Base-by-base conservation (phyloP, 2,888 invertebrate genomes). In the Folsomia candida region DNA sequence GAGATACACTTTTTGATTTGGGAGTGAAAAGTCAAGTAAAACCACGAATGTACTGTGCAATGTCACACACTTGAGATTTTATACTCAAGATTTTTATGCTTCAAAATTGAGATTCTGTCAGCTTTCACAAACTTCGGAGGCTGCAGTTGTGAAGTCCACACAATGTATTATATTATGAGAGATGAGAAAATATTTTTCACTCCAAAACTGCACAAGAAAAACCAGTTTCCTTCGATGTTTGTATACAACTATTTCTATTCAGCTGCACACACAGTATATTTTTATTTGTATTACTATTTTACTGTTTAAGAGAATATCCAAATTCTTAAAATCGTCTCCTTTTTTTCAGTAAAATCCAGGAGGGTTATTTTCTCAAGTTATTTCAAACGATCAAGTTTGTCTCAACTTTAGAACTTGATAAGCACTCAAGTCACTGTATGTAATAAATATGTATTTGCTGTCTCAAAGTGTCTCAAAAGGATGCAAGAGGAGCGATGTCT, bases 401-500 rank as follows among this genome's bases (percentile, higher is more conserved):
- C n/a, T n/a, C n/a, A n/a, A n/a, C n/a, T 54, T 54, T 20, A 54
- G n/a, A 54, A 54, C 54, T 54, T 54, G n/a, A 14, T 37, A 54
- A 54, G n/a, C 54, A 14, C 14, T 37, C 37, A 37, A 37, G 37
- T 37, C 37, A 37, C 37, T 54, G 47, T 47, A 18, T 47, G 47
- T 47, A 47, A 11, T 47, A 47, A 47, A 47, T 47, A 47, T 47
- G 47, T 47, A 9, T 11, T 18, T 47, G 9, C 9, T 47, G n/a
- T 47, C 47, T 57, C 9, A 57, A 57, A 57, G 4, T 20, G 4
- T 20, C 6, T 57, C 24, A 6, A 57, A 57, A 4, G 4, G 9
- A n/a, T 6, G 24, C 60, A 37, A 37, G 37, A 37, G 37, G 20
- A 54, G 57, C 51, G 25, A 14, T 65, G 65, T 65, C 54, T 4